These are phyloP conservation scores for Harlomillsia oculata DNA, from an alignment of 1,140 invertebrate species.

Conservation along the genomic window DNA sequence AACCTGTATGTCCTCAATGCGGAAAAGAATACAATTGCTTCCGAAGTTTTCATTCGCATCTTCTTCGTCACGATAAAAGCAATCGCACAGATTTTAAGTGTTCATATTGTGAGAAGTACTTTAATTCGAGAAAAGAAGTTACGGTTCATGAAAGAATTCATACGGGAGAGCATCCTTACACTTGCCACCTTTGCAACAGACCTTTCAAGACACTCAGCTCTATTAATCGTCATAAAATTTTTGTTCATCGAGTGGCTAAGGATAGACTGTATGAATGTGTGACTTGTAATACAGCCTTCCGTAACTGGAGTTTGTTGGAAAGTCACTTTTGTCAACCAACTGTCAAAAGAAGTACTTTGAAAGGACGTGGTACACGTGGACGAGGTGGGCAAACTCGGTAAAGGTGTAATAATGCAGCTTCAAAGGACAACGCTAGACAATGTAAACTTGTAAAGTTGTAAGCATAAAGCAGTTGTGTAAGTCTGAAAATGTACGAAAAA, in stretches of 20 bases:
- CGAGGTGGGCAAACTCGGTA: no score
- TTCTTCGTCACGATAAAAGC: background rate
- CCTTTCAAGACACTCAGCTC: background rate
- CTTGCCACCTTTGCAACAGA: background rate
- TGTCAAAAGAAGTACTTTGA: background rate
- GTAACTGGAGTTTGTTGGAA: background rate
- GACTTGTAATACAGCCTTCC: background rate
- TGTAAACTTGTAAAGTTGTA: no score
- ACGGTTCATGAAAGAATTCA: conserved; percentile 3
- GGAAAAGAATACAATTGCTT: no score
- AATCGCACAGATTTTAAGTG: background rate
- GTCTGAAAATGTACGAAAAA: no score
- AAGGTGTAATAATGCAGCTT: no score
- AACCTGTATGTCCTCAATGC: no score
- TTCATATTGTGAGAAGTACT: background rate
- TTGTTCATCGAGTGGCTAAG: no score
- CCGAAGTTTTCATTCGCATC: no score
- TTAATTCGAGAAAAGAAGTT: conserved; percentile 1
- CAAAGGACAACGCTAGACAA: no score
- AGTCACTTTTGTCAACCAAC: background rate
- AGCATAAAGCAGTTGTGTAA: no score
- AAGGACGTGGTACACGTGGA: no score
- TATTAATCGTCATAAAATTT: conserved; percentile 5
- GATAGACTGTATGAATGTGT: background rate
- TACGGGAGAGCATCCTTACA: background rate